Conservation (phyloP, 2,113 vertebrate species). For the Epinephelus cyanopodus region DNA sequence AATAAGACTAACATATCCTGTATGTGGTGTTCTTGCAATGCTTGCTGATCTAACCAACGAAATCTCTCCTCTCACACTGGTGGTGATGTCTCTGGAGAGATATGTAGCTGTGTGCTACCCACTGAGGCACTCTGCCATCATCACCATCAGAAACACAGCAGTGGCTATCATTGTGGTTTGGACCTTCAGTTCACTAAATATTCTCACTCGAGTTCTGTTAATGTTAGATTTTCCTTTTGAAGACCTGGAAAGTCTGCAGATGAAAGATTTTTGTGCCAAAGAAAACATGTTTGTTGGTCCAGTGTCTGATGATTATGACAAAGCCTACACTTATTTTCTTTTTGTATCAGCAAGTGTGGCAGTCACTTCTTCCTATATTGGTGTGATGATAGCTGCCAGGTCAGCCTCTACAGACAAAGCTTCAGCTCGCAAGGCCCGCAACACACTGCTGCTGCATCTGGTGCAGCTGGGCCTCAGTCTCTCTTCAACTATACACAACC, state of each 20-base stretch:
- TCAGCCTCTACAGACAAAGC: constrained; percentile 69
- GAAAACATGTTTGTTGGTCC: neutral
- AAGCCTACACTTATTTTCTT: constrained; percentile 43
- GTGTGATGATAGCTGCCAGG: constrained; percentile 70
- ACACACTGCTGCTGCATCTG: constrained; percentile 74
- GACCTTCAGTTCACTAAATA: constrained; percentile 44
- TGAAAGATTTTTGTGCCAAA: constrained; percentile 24
- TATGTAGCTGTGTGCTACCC: constrained; percentile 79
- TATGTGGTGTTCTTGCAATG: constrained; percentile 45
- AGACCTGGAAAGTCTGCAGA: constrained; percentile 13
- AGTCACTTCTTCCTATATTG: constrained; percentile 65
- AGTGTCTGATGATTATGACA: constrained; percentile 22
- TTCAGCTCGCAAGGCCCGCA: constrained; percentile 66
- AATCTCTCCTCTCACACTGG: constrained; percentile 70
- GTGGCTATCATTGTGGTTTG: constrained; percentile 59
- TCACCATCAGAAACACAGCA: constrained; percentile 67
- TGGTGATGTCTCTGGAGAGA: constrained; percentile 79
- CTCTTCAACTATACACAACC: constrained; percentile 44
- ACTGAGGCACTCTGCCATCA: constrained; percentile 66
- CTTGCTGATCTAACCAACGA: neutral
- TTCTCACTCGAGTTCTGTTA: neutral
- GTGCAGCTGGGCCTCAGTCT: constrained; percentile 74
- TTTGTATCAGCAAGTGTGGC: constrained; percentile 60
- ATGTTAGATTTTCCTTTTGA: constrained; percentile 17
- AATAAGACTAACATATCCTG: neutral